phyloP scores from a whole-genome alignment of 2,797 vertebrate species.

The Sebastes melanostomus region DNA sequence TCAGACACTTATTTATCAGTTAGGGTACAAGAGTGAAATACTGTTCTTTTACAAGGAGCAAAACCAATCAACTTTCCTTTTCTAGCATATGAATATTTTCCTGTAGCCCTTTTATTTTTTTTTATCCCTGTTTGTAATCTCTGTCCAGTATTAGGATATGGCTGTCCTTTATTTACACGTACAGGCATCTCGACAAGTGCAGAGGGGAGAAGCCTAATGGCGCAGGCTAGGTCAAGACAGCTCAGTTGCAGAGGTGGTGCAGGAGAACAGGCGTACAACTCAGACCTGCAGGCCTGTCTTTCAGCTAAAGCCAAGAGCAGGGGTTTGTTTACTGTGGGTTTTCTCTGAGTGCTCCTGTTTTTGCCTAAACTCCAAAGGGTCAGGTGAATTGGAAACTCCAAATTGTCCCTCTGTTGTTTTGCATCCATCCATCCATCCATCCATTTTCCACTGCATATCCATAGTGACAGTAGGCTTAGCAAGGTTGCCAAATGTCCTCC shows the following conservation, averaged over 20 bases:
- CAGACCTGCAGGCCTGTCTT: not conserved
- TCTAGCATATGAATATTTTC: not conserved
- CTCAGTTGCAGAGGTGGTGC: not conserved
- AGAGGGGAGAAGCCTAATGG: not conserved
- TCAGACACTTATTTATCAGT: not conserved
- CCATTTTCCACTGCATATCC: not conserved
- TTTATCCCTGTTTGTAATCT: not conserved
- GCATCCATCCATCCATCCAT: not conserved
- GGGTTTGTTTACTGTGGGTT: not conserved
- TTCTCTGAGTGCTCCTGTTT: not conserved
- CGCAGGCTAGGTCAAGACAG: not conserved
- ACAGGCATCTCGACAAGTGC: not conserved
- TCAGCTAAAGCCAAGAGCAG: not conserved
- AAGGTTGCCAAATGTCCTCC: no score
- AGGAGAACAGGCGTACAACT: not conserved
- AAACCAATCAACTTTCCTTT: not conserved
- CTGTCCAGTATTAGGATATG: not conserved
- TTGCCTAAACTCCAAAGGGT: not conserved
- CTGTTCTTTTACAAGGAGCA: not conserved
- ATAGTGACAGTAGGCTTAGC: no score
- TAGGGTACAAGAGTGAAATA: no score
- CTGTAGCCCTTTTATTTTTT: not conserved
- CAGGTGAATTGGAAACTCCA: not conserved
- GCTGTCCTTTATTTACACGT: not conserved
- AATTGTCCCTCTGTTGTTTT: not conserved